phyloP scores from a whole-genome alignment of 2,888 invertebrate genomes.

The Philaethria dido region DNA sequence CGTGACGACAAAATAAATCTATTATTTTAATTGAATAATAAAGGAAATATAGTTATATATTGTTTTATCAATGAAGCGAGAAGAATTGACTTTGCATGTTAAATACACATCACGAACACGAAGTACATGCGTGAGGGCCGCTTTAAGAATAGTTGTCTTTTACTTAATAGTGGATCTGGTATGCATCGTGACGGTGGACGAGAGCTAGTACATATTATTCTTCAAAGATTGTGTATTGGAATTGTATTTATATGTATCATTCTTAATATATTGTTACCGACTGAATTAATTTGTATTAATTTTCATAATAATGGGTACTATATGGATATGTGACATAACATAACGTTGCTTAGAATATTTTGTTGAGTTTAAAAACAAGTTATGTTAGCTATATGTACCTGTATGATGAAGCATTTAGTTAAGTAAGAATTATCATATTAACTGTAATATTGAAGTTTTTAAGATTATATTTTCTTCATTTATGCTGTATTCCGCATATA shows the following conservation, averaged over 20 bases:
- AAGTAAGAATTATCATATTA: too few relatives aligned
- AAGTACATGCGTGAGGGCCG: constrained; percentile 4
- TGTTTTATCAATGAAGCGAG: constrained; percentile 1
- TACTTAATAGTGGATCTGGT: constrained; percentile 8
- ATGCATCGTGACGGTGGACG: constrained; percentile 2
- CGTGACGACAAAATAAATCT: not conserved
- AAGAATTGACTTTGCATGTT: constrained; percentile 11
- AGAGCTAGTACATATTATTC: constrained; percentile 2
- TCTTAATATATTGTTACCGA: not conserved
- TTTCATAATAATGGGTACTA: not conserved
- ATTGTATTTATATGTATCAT: not conserved
- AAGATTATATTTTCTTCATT: too few relatives aligned
- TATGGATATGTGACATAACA: not conserved
- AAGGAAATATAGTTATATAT: not conserved
- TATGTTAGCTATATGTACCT: too few relatives aligned
- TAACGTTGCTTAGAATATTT: not conserved
- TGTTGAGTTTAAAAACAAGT: too few relatives aligned
- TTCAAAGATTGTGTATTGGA: constrained; percentile 10
- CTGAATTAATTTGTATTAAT: not conserved
- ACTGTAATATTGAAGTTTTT: too few relatives aligned
- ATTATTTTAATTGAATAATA: not conserved
- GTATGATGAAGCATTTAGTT: too few relatives aligned
- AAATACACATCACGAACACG: constrained; percentile 16
- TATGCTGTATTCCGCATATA: too few relatives aligned
- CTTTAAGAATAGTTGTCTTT: constrained; percentile 8